Conservation (phyloP, 2,888 invertebrate species). For the Drosophila maculinotata region DNA sequence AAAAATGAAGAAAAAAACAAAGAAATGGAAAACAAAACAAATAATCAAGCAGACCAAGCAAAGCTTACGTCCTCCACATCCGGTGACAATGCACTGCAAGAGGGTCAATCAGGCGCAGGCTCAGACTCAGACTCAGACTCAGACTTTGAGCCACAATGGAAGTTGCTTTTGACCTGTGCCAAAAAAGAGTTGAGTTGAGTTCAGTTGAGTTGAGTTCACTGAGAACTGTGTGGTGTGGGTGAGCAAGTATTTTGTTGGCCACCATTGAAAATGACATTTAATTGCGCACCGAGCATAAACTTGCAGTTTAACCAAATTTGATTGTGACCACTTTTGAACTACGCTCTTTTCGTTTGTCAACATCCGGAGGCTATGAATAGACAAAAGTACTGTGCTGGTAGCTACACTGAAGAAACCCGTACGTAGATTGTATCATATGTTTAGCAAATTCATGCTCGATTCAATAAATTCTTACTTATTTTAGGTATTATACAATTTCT, state of each 20-base stretch:
- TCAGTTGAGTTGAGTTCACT: not conserved
- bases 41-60: constrained; percentile 42
- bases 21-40: constrained; percentile 42
- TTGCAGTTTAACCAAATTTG: constrained; percentile 37
- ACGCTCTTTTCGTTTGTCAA: constrained; percentile 14
- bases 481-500: no score
- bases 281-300: constrained; percentile 36
- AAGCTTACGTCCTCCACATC: constrained; percentile 42
- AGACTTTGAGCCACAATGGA: no score
- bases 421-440: no score
- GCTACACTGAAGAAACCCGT: not conserved
- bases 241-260: constrained; percentile 13
- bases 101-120: constrained; percentile 49
- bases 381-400: constrained; percentile 1
- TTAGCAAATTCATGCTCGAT: no score
- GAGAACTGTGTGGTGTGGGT: constrained; percentile 17
- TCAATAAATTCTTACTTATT: no score
- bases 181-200: constrained; percentile 39
- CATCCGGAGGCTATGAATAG: constrained; percentile 42
- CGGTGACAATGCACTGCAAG: constrained; percentile 68
- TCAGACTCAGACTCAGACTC: constrained; percentile 20
- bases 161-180: constrained; percentile 36
- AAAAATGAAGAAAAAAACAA: constrained; percentile 1
- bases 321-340: constrained; percentile 15
- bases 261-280: constrained; percentile 49